Evolutionary conservation across 1,140 invertebrate genomes (phyloP), one percentile per base, ranked within the genome.

Genomic region (Apis dorsata): DNA sequence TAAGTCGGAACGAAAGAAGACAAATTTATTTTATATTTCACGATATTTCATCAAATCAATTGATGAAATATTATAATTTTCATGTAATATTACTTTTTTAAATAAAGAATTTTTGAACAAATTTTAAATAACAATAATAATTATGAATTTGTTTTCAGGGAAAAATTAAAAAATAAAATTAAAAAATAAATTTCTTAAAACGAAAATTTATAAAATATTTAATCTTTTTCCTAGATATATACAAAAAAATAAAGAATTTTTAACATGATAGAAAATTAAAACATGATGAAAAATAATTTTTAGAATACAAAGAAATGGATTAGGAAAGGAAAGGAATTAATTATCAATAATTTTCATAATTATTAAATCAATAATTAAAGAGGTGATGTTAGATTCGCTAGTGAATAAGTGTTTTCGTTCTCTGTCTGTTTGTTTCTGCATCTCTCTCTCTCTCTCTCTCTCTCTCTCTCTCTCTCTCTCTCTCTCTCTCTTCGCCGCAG

Each of bases 301-400:
- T 44, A 44, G 4, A 44, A 44, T 44, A 34, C 7, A 10, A 5
- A 24, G 11, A 7, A 1, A 65, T 7, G 0, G 24, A 24, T 24
- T 24, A 24, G 24, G 51, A 55, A 69, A 60, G 51, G 55, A 49
- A 17, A 49, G 19, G 81, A 24, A 24, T 34, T 76, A 82, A 86
- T 86, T 86, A 85, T 78, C 74, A 78, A 63, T 24, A 65, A 51
- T 24, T 51, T 68, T 74, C 68, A 65, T 82, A 78, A 57, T 78
- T 74, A 86, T 78, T 60, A 24, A 53, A 82, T 73, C 63, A 53
- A 59, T 55, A 28, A 62, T 74, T 68, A 63, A 49, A 65, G 17
- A 66, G 53, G 9, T 4, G 63, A 79, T 65, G 75, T 86, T 85
- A 75, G 69, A 82, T 84, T 84, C 28, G 60, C 28, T 28, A 63